Conservation (phyloP, 1,140 invertebrate species). For the Drosophila murphyi region DNA sequence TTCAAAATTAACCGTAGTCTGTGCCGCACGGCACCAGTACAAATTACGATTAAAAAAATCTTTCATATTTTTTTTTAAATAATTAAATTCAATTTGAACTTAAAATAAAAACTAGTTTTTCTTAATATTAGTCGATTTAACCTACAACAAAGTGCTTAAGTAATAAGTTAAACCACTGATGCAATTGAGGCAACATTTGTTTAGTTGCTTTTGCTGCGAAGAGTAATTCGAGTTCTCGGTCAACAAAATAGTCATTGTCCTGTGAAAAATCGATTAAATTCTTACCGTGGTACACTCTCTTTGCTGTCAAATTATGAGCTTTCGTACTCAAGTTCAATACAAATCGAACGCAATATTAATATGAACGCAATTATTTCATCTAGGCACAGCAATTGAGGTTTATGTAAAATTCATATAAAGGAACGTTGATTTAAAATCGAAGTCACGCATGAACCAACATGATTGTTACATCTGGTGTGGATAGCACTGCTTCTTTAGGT, state of each 20-base stretch:
- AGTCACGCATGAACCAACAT: conserved; percentile 75
- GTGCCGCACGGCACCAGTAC: conserved; percentile 11
- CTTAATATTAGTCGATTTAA: background rate
- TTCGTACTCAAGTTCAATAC: conserved; percentile 50
- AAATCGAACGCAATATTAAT: conserved; percentile 24
- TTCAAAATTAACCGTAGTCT: conserved; percentile 24
- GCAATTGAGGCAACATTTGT: background rate
- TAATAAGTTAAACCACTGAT: background rate
- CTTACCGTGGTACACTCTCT: conserved; percentile 34
- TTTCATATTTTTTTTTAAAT: background rate
- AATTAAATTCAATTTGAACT: conserved; percentile 1
- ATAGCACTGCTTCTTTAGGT: conserved; percentile 80
- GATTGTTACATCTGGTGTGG: conserved; percentile 83
- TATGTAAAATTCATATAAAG: conserved; percentile 15
- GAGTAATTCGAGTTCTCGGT: conserved; percentile 30
- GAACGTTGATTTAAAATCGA: conserved; percentile 25
- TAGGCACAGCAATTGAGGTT: conserved; percentile 10
- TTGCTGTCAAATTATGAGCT: conserved; percentile 65
- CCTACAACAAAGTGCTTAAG: background rate
- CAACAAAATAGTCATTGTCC: conserved; percentile 60
- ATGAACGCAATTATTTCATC: conserved; percentile 12
- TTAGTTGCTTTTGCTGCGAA: background rate
- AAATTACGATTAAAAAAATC: background rate
- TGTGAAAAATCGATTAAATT: conserved; percentile 76
- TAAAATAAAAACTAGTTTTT: background rate